Evolutionary conservation across 2,113 vertebrate species (phyloP), one percentile per base, ranked within the genome.

Genomic region (Acrocephalus arundinaceus): DNA sequence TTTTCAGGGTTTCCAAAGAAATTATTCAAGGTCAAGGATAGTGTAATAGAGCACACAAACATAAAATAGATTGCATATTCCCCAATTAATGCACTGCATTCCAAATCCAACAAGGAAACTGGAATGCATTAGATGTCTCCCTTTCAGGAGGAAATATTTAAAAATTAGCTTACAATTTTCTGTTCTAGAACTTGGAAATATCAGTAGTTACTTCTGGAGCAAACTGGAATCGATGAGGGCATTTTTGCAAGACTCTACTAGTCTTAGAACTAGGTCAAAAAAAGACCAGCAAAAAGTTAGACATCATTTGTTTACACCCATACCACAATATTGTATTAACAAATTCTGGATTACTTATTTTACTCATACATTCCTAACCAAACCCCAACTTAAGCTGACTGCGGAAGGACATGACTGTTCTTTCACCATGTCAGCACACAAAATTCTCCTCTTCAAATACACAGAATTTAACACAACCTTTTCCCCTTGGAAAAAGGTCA

Each of bases 361-460:
- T 95, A 94, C 76, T 88, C 85, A 85, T 10, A 77, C 39, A 39
- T 85, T 94, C 66, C 68, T 93, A 96, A 93, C 30, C 33, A 95
- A 97, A 52, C 23, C 35, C 68, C 81, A 94, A 6, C n/a, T n/a
- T 33, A 59, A n/a, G 8, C 30, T 37, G 35, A 87, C 20, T 67
- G 51, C 0, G 0, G 33, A 80, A 86, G 72, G 67, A 91, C 24
- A 43, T 0, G 2, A 35, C 16, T 77, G 15, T 6, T 71, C 35
- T 23, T 82, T 52, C 10, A 2, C 16, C 55, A 39, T 8, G 16
- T 46, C 43, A 74, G 43, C 33, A 71, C 33, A 77, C 10, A 48
- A 93, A 79, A 46, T 30, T 57, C 6, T 68, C 33, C 19, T 75
- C 63, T 83, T 48, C 57, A 49, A 92, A 80, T 1, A 49, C 6